Base-by-base conservation (phyloP, 1,140 invertebrate species). In the Panagrolaimus sp. region DNA sequence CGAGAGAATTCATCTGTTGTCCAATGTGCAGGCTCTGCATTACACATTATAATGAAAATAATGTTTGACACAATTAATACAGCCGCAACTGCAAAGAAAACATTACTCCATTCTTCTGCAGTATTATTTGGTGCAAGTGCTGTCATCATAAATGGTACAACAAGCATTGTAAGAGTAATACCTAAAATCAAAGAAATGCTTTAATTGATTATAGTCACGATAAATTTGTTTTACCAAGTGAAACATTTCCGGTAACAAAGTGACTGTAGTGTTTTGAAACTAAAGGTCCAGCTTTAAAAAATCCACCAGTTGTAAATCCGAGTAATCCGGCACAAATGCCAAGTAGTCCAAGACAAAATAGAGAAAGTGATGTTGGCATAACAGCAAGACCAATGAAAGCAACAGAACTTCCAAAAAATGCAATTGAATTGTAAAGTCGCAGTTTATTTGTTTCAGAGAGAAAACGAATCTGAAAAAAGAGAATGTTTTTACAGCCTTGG, bases 1-100 rank as follows among this genome's bases (percentile, higher is more conserved):
- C 77, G 52, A 5, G 75, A 77, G 52, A 77, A 77, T 43, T 76
- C 77, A 45, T 77, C 77, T 21, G 73, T 76, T 17, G 65, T 67
- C 65, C 65, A 67, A 17, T 4, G 10, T 47, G 65, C 44, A 17
- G 65, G 44, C 28, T 48, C 45, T 43, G 65, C 65, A 9, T 43
- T 58, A 21, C 44, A 32, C 65, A 67, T 48, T 14, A 52, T 26
- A 12, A 46, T 15, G 45, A 67, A 67, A 14, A 67, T 28, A 21
- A 67, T 10, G 8, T 67, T 67, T n/a, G 65, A 43, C 12, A 52
- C 14, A 43, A 52, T 32, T 21, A 67, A 46, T 26, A 67, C 65
- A n/a, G 17, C 45, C 0, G 65, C 65, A 0, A 21, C 21, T 5
- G 15, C 44, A 28, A 47, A 14, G 28, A 67, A 67, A n/a, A 67